Percentiles rank a stretch among this genome's conserved stretches.
Conservation (phyloP, 2,113 vertebrate species). For the Rousettus leschenaultii region DNA sequence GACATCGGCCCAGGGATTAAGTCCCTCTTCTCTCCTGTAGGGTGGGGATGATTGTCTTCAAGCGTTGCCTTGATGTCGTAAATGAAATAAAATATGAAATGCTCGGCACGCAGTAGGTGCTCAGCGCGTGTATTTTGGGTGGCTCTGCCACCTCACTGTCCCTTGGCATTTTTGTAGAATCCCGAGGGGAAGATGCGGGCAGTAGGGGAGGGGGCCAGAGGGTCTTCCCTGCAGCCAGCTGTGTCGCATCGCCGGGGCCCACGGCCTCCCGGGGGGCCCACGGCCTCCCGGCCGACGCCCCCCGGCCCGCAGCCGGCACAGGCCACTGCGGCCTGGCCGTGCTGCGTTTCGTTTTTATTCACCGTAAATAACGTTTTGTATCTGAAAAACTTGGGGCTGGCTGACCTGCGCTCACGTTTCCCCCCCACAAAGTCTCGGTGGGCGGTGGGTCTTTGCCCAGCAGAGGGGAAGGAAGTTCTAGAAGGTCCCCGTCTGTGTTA, state of each 20-base stretch:
- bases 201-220: too few relatives aligned
- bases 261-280: fast-evolving
- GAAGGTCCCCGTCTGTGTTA: background rate
- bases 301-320: background rate
- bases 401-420: background rate
- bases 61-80: background rate
- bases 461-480: background rate
- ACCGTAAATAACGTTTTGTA: background rate
- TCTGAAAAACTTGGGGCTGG: background rate
- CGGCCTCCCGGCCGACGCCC: fast-evolving
- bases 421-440: background rate
- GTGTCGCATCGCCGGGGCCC: fast-evolving
- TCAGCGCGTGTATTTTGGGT: background rate
- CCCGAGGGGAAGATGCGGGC: background rate
- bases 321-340: background rate
- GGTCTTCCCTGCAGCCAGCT: background rate
- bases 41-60: background rate
- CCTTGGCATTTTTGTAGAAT: background rate
- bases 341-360: background rate
- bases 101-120: background rate
- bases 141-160: background rate
- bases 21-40: background rate
- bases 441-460: background rate
- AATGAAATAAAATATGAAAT: background rate
- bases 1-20: background rate